Conservation (phyloP, 2,888 invertebrate genomes). For the Synanthedon vespiformis region DNA sequence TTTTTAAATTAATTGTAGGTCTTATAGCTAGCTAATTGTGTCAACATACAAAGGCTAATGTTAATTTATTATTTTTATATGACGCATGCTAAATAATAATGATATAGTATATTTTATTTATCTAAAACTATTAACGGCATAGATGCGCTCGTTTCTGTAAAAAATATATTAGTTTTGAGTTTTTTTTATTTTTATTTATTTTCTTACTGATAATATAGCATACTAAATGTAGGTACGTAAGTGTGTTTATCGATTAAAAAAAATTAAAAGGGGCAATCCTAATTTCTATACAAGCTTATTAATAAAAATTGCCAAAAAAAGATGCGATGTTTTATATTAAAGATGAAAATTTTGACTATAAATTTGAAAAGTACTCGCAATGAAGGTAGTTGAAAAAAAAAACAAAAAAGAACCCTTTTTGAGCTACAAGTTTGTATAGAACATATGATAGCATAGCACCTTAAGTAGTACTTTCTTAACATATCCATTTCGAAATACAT, state of each 20-base stretch:
- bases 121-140: slow-evolving; percentile 12
- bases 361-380: too few species aligned
- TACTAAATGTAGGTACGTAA: too few species aligned
- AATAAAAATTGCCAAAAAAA: too few species aligned
- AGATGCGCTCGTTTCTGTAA: slow-evolving; percentile 36
- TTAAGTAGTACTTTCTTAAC: not conserved
- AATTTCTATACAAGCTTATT: too few species aligned
- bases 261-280: too few species aligned
- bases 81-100: slow-evolving; percentile 11
- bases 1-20: not conserved
- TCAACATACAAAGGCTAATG: slow-evolving; percentile 17
- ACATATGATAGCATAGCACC: too few species aligned
- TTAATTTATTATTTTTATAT: slow-evolving; percentile 31
- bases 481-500: not conserved
- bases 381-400: too few species aligned
- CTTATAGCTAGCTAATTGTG: slow-evolving; percentile 14
- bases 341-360: too few species aligned
- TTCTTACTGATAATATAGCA: slow-evolving; percentile 1
- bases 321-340: too few species aligned
- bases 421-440: too few species aligned
- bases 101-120: slow-evolving; percentile 3
- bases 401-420: too few species aligned
- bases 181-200: slow-evolving; percentile 8
- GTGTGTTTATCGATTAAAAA: too few species aligned
- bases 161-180: slow-evolving; percentile 2